Percentiles rank a stretch among this genome's conserved stretches.
These are phyloP conservation scores for Phthorimaea operculella DNA, from an alignment of 1,140 invertebrate genomes.

Conservation along the genomic window DNA sequence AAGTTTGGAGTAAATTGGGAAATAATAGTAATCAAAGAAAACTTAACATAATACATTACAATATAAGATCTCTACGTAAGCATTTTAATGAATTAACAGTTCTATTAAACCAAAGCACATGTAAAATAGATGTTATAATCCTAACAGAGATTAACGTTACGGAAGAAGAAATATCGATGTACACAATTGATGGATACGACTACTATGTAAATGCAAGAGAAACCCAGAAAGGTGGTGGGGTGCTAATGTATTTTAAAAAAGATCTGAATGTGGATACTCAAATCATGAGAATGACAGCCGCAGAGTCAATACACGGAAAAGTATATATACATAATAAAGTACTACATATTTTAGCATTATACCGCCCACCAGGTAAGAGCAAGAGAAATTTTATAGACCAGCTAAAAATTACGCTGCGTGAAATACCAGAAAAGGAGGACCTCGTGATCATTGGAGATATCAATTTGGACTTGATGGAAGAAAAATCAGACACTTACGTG, in stretches of 20 bases:
- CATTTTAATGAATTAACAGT: conserved; percentile 3
- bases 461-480: conserved; percentile 2
- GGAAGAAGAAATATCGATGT: conserved; percentile 1
- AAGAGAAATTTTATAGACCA: background rate
- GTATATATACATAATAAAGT: background rate
- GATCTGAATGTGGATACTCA: background rate
- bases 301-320: conserved; percentile 7
- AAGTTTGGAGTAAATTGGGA: conserved; percentile 1
- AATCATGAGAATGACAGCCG: background rate
- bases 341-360: background rate
- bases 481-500: background rate
- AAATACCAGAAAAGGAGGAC: background rate
- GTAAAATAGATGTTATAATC: conserved; percentile 9
- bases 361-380: conserved; percentile 5
- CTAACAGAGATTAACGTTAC: conserved; percentile 9
- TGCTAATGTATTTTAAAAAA: conserved; percentile 4
- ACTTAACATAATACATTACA: conserved; percentile 7
- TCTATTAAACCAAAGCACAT: background rate
- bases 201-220: conserved; percentile 1
- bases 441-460: conserved; percentile 8
- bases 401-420: background rate
- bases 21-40: background rate
- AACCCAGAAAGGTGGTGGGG: conserved; percentile 7
- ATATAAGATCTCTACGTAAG: conserved; percentile 9
- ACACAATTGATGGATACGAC: background rate